phyloP scores from a whole-genome alignment of 2,113 vertebrate genomes.

The Amphilophus citrinellus region DNA sequence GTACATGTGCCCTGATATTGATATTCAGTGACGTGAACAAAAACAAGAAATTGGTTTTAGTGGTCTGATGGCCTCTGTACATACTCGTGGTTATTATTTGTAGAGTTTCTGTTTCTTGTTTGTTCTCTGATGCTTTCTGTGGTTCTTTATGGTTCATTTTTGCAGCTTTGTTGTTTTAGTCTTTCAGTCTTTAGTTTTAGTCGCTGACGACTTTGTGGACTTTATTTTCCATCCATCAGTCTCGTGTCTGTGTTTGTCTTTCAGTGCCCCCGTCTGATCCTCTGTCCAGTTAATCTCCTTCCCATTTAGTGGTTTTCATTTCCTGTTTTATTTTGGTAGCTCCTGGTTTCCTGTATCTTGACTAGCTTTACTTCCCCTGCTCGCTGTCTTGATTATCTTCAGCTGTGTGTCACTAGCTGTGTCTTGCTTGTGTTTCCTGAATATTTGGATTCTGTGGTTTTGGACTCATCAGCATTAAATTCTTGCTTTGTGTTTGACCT shows the following conservation, averaged over 20 bases:
- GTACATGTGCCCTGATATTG: not conserved
- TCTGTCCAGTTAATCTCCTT: no score
- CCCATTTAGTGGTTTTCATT: not conserved
- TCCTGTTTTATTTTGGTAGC: not conserved
- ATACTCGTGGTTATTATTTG: no score
- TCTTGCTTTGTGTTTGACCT: not conserved
- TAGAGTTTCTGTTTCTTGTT: not conserved
- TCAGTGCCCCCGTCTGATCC: no score
- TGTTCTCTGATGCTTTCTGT: not conserved
- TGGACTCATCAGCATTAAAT: not conserved
- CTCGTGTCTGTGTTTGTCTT: no score
- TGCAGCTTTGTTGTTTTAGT: not conserved
- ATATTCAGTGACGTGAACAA: not conserved
- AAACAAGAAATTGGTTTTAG: no score
- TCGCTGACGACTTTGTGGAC: no score
- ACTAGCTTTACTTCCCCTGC: not conserved
- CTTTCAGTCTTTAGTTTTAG: no score
- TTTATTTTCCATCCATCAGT: no score
- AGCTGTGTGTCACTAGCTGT: not conserved
- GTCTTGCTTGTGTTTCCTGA: not conserved
- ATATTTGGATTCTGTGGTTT: not conserved
- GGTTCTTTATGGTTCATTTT: not conserved
- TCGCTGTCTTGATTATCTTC: not conserved
- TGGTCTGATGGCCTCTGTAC: not conserved
- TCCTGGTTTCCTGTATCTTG: not conserved